Percentiles rank a stretch among this genome's conserved stretches.
Conservation (phyloP, 2,888 invertebrate genomes). For the Drosophila merina region DNA sequence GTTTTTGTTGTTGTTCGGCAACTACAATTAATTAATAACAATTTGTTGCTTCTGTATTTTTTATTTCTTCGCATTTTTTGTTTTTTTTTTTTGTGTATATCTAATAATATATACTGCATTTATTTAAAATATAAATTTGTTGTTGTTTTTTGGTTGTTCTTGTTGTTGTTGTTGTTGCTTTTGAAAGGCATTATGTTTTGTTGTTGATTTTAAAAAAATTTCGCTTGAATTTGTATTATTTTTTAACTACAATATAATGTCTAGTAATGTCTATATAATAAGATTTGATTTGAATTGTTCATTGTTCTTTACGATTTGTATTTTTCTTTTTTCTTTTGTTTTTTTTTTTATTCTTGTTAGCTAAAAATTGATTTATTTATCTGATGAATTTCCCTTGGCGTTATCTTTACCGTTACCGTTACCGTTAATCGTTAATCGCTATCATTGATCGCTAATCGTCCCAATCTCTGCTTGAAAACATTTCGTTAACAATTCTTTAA, state of each 20-base stretch:
- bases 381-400: slow-evolving; percentile 40
- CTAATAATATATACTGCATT: slow-evolving; percentile 45
- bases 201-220: slow-evolving; percentile 54
- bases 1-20: slow-evolving; percentile 12
- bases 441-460: slow-evolving; percentile 30
- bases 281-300: slow-evolving; percentile 75
- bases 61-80: slow-evolving; percentile 28
- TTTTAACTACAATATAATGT: slow-evolving; percentile 64
- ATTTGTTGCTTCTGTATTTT: slow-evolving; percentile 28
- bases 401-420: slow-evolving; percentile 12
- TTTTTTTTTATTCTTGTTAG: slow-evolving; percentile 34
- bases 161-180: slow-evolving; percentile 45
- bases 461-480: slow-evolving; percentile 6
- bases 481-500: slow-evolving; percentile 31
- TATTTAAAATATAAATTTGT: slow-evolving; percentile 73
- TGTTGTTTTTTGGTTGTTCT: slow-evolving; percentile 14
- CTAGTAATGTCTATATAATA: slow-evolving; percentile 68
- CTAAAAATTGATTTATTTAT: slow-evolving; percentile 59
- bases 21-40: slow-evolving; percentile 51
- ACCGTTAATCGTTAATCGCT: slow-evolving; percentile 46
- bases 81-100: slow-evolving; percentile 32
- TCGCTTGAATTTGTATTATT: slow-evolving; percentile 38
- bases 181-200: slow-evolving; percentile 68
- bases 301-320: slow-evolving; percentile 23
- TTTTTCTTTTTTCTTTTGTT: background rate